Conservation (phyloP, 2,797 vertebrate genomes). For the Lacerta viridis region DNA sequence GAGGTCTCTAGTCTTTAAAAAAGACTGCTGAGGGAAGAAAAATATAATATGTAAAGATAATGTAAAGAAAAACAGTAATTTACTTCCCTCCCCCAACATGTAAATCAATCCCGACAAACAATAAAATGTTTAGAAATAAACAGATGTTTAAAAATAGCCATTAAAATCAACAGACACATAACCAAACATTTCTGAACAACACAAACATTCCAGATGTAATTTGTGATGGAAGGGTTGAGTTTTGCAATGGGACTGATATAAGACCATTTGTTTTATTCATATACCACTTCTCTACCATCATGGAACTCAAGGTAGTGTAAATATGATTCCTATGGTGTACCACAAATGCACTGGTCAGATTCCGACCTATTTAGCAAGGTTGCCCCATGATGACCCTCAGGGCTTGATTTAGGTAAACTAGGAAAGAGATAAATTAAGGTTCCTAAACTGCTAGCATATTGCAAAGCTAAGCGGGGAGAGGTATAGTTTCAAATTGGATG, state of each 20-base stretch:
- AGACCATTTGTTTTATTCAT: background rate
- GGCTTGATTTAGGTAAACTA: background rate
- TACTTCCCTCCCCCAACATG: background rate
- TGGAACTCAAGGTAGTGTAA: background rate
- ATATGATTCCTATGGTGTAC: background rate
- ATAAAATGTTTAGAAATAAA: conserved; percentile 5
- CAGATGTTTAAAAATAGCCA: conserved; percentile 2
- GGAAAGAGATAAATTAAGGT: background rate
- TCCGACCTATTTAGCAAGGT: background rate
- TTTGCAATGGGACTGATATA: background rate
- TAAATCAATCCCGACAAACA: background rate
- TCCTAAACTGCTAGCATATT: background rate
- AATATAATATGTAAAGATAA: conserved; percentile 19
- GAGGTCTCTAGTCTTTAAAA: conserved; percentile 13
- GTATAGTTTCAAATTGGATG: no score
- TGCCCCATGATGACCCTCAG: background rate
- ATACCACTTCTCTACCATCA: background rate
- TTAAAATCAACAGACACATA: background rate
- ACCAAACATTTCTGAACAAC: background rate
- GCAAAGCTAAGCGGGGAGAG: no score
- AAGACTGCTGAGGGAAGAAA: background rate
- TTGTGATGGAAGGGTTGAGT: background rate
- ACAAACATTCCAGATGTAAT: conserved; percentile 18
- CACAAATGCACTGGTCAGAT: background rate
- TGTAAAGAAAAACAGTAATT: conserved; percentile 8